These are phyloP conservation scores for Falcunculus frontatus DNA, from an alignment of 2,113 vertebrate genomes.

Conservation along the genomic window DNA sequence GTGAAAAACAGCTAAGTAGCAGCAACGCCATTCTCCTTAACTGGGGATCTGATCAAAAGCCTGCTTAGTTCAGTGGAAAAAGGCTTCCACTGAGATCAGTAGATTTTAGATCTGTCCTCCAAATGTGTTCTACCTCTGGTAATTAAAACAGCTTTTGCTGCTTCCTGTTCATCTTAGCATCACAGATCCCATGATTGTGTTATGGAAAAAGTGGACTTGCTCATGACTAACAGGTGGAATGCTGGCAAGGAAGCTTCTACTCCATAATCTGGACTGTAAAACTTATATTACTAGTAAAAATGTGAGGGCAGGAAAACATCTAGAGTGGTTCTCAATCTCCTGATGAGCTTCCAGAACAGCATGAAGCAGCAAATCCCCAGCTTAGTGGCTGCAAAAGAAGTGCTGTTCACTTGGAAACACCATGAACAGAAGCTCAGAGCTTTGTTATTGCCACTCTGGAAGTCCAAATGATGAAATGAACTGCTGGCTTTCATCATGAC, in stretches of 20 bases:
- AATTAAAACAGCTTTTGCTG: neutral
- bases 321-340: neutral
- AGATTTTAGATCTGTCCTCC: neutral
- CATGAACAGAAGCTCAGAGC: neutral
- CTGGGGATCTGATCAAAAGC: neutral
- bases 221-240: neutral
- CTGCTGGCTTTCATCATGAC: neutral
- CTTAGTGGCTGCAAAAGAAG: neutral
- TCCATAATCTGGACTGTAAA: neutral
- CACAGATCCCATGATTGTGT: neutral
- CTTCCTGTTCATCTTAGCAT: neutral
- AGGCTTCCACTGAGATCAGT: neutral
- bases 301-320: neutral
- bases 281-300: neutral
- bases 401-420: neutral
- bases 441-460: neutral
- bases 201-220: neutral
- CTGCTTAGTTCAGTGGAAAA: neutral
- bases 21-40: neutral
- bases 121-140: neutral
- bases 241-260: neutral
- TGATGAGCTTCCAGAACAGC: slow-evolving; percentile 1
- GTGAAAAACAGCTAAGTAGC: neutral
- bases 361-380: neutral
- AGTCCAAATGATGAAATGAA: neutral